phyloP scores from a whole-genome alignment of 2,797 vertebrate species.

The Vultur gryphus region DNA sequence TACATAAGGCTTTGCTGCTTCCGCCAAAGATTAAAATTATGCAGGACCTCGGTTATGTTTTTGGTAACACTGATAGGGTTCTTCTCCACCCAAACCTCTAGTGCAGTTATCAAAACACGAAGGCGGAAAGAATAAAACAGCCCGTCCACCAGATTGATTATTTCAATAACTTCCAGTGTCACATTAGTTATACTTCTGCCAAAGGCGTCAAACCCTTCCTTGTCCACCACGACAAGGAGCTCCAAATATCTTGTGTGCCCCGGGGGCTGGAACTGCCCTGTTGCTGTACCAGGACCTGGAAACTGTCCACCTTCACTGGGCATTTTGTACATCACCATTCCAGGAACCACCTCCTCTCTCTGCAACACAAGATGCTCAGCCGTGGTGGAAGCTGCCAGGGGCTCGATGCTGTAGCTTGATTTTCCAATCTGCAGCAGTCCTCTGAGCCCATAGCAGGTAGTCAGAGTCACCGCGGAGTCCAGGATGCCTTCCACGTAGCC shows the following conservation, averaged over 20 bases:
- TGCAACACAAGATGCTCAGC: slow-evolving; percentile 36
- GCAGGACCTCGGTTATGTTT: background rate
- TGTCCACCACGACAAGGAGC: slow-evolving; percentile 7
- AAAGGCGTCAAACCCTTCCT: background rate
- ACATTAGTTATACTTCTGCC: background rate
- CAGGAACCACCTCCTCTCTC: background rate
- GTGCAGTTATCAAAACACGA: background rate
- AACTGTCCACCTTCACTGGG: background rate
- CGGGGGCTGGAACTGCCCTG: background rate
- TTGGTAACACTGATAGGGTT: background rate
- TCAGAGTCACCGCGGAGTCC: slow-evolving; percentile 32
- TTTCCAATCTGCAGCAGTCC: slow-evolving; percentile 42
- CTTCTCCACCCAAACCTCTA: slow-evolving; percentile 55
- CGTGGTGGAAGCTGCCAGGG: background rate
- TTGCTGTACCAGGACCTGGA: background rate
- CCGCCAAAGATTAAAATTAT: background rate
- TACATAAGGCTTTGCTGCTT: background rate
- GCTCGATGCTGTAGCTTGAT: slow-evolving; percentile 31
- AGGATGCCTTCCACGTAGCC: slow-evolving; percentile 48
- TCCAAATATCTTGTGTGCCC: background rate
- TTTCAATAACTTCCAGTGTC: background rate
- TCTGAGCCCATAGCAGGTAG: slow-evolving; percentile 53
- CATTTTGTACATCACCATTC: background rate
- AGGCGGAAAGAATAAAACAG: slow-evolving; percentile 23
- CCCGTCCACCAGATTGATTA: slow-evolving; percentile 33